phyloP scores from a whole-genome alignment of 2,888 invertebrate species.

The Lasioglossum figueresi region DNA sequence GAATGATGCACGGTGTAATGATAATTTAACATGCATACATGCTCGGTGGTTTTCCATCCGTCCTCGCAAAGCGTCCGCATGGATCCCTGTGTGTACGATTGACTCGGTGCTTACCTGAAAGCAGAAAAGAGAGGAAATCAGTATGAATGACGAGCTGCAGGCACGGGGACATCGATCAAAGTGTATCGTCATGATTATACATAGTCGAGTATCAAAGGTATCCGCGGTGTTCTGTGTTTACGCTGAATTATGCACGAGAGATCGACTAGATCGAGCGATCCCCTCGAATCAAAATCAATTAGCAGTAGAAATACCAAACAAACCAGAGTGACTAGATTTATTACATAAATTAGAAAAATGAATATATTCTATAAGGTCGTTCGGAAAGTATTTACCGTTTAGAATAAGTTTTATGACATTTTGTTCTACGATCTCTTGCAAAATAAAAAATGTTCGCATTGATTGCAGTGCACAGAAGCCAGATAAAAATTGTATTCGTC shows the following conservation, averaged over 20 bases:
- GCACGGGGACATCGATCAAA: constrained; percentile 41
- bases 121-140: constrained; percentile 29
- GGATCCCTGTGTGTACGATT: background rate
- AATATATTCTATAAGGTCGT: too few species aligned
- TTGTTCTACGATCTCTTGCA: too few species aligned
- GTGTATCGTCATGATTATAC: constrained; percentile 18
- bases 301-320: background rate
- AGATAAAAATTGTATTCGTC: too few species aligned
- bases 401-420: too few species aligned
- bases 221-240: constrained; percentile 13
- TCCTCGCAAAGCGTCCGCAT: background rate
- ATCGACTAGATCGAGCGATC: constrained; percentile 31
- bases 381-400: too few species aligned
- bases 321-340: background rate
- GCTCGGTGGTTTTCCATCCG: background rate
- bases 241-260: constrained; percentile 40
- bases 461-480: too few species aligned
- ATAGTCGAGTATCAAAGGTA: constrained; percentile 22
- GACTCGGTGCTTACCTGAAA: constrained; percentile 58
- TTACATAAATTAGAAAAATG: too few species aligned
- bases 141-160: constrained; percentile 8
- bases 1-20: background rate
- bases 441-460: too few species aligned
- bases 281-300: background rate
- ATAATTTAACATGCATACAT: constrained; percentile 15